Percentiles rank a stretch among this genome's conserved stretches.
phyloP scores from a whole-genome alignment of 2,113 vertebrate species.

The Chrysemys picta region DNA sequence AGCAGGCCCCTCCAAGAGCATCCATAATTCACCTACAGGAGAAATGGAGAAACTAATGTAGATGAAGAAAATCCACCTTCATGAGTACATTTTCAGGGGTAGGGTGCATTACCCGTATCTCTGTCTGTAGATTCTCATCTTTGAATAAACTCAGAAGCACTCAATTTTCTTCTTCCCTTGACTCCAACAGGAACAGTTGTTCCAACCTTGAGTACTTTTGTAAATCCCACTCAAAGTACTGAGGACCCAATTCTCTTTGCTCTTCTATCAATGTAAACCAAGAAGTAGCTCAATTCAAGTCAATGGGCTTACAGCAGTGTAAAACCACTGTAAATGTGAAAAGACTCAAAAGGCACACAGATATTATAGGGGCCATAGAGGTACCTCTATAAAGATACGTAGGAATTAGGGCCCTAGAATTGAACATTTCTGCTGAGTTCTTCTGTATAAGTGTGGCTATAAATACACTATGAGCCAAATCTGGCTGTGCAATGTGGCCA shows the following conservation, averaged over 20 bases:
- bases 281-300: neutral
- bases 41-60: neutral
- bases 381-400: neutral
- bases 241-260: neutral
- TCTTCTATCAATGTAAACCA: neutral
- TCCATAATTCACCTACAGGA: neutral
- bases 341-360: neutral
- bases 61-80: neutral
- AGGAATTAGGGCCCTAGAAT: neutral
- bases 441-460: neutral
- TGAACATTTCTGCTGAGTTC: slow-evolving; percentile 11
- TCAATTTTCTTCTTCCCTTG: neutral
- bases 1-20: neutral
- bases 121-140: neutral
- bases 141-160: neutral
- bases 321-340: neutral
- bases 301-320: neutral
- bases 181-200: neutral
- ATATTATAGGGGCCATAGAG: neutral
- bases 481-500: neutral
- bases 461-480: slow-evolving; percentile 11
- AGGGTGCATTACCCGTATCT: neutral
- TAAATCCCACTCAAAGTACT: neutral
- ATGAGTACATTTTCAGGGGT: fast-evolving
- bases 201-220: neutral